Evolutionary conservation across 2,113 vertebrate species (phyloP), one percentile per base, ranked within the genome.

Genomic region (Nycticorax nycticorax): DNA sequence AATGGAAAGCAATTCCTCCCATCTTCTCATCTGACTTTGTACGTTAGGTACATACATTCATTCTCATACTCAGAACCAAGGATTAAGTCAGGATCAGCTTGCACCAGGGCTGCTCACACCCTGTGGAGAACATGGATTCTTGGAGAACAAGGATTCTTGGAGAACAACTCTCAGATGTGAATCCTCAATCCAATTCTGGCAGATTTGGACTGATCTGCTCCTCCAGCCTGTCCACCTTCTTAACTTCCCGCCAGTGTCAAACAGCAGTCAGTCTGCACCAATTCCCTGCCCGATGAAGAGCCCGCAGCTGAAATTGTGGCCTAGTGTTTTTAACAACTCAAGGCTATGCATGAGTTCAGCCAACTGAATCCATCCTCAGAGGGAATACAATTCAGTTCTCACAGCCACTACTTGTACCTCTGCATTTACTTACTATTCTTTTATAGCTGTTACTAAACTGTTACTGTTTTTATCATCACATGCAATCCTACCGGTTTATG

Each of bases 401-500:
- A 76, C 11, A 85, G 33, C 55, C 48, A 57, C n/a, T 30, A 8
- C 37, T 79, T 63, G 43, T 66, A 82, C n/a, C 55, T 64, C n/a
- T 22, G 59, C 43, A 71, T 69, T 95, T 92, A 85, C 33, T 92
- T 85, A 56, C 21, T 75, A 57, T 88, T 92, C 26, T 79, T 90
- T 90, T 89, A 74, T 43, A 33, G 68, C 8, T 37, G 39, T 59
- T 78, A 92, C 79, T 97, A 78, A 78, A 92, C 45, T 35, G 8
- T 66, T 56, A 74, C 45, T 63, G 39, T 14, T 94, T 96, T 93
- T 81, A 71, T 52, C 50, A 91, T 80, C 32, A 86, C 66, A 79
- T 97, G 96, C 82, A 96, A 88, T 93, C 73, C 89, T 85, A 76
- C 77, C 66, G 74, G 77, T 94, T 96, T 95, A 96, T 47, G 62